These are phyloP conservation scores for Montipora capricornis DNA, from an alignment of 64 coral and sea anemone species.

Conservation along the genomic window DNA sequence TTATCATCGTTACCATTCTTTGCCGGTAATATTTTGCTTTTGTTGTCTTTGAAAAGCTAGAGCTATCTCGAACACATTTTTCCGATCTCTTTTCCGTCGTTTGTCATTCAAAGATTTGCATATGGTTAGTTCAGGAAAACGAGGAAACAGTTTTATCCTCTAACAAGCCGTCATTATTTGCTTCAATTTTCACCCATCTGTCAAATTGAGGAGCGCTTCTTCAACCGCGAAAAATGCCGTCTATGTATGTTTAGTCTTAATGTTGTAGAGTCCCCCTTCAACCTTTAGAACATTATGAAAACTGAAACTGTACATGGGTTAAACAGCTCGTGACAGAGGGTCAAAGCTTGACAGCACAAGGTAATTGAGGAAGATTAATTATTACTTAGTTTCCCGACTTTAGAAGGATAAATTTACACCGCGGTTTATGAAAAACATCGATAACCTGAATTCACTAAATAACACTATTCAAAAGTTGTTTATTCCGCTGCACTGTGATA, in stretches of 20 bases:
- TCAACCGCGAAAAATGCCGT: background rate
- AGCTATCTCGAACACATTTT: background rate
- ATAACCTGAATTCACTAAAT: background rate
- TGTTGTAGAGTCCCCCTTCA: background rate
- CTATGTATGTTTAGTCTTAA: too few species aligned
- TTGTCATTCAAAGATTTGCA: background rate
- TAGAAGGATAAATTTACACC: slow-evolving; percentile 24
- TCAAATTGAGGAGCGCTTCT: background rate
- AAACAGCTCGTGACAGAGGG: background rate
- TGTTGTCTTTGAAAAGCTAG: background rate
- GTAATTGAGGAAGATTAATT: slow-evolving; percentile 60
- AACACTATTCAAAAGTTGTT: background rate
- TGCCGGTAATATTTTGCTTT: background rate
- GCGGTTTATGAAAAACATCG: background rate
- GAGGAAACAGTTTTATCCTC: slow-evolving; percentile 18
- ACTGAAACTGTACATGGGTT: background rate
- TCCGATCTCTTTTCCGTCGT: background rate
- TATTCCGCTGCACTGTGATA: too few species aligned
- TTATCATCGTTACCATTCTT: too few species aligned
- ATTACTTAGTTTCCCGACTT: slow-evolving; percentile 20
- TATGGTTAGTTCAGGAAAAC: background rate
- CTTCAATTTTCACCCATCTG: background rate
- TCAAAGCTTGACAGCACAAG: background rate
- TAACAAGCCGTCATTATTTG: background rate
- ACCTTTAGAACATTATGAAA: background rate